Percentiles rank a stretch among this genome's conserved stretches.
Evolutionary conservation across 2,888 invertebrate genomes (phyloP).

Genomic region (Anoplius nigerrimus): DNA sequence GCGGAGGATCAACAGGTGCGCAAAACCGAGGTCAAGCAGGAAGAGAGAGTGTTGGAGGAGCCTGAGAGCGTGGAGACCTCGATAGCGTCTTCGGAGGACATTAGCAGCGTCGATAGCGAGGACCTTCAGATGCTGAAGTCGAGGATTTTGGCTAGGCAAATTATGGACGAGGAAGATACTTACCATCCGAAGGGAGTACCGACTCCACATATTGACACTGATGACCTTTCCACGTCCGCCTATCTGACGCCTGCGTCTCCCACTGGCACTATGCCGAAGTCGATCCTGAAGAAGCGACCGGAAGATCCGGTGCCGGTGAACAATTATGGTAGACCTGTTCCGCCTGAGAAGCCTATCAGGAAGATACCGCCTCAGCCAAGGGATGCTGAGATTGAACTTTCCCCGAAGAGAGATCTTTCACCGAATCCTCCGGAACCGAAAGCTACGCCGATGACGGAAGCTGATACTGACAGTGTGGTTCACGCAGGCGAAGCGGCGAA

Average conservation of each 20-base stretch:
- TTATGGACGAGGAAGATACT: slow-evolving; percentile 68
- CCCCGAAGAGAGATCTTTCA: slow-evolving; percentile 38
- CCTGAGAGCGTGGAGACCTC: slow-evolving; percentile 63
- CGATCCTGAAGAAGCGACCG: slow-evolving; percentile 82
- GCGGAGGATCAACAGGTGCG: slow-evolving; percentile 23
- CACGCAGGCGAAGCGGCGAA: slow-evolving; percentile 72
- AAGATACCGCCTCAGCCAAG: slow-evolving; percentile 35
- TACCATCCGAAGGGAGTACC: slow-evolving; percentile 68
- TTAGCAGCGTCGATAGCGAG: slow-evolving; percentile 64
- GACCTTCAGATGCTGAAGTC: slow-evolving; percentile 66
- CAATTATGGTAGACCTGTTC: slow-evolving; percentile 66
- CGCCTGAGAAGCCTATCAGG: slow-evolving; percentile 68
- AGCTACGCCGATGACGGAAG: slow-evolving; percentile 62
- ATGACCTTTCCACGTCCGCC: slow-evolving; percentile 25
- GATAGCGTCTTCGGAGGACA: slow-evolving; percentile 59
- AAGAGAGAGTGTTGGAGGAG: slow-evolving; percentile 40
- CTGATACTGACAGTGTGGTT: slow-evolving; percentile 69
- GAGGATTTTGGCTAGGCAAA: slow-evolving; percentile 65
- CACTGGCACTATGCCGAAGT: slow-evolving; percentile 79
- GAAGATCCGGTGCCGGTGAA: slow-evolving; percentile 65
- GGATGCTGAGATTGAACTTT: slow-evolving; percentile 6
- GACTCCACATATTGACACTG: slow-evolving; percentile 49
- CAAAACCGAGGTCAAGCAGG: slow-evolving; percentile 17
- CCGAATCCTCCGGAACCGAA: slow-evolving; percentile 58
- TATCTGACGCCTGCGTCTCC: slow-evolving; percentile 24